A percentile compares a stretch with the other conserved stretches of the same genome.
Evolutionary conservation across 2,113 vertebrate genomes (phyloP).

Genomic region (cattle (Bos taurus)): ARS-UCD2.0 NC_037351.1:1787501-1788000

Average conservation of each 20-base stretch:
- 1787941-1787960: no score
- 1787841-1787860: no score
- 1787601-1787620: rapidly evolving
- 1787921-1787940: no score
- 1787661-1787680: background rate
- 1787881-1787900: no score
- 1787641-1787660: background rate
- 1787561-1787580: rapidly evolving
- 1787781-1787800: background rate
- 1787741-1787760: rapidly evolving
- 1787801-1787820: background rate
- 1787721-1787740: no score
- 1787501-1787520: background rate
- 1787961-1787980: no score
- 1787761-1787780: no score
- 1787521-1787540: rapidly evolving
- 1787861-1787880: no score
- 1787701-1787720: rapidly evolving
- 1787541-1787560: background rate
- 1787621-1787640: rapidly evolving
- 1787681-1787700: rapidly evolving
- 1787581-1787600: background rate
- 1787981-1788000: no score
- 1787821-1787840: no score
- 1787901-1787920: no score